Base-by-base conservation (phyloP, 2,113 vertebrate species). In the Trichomycterus rosablanca region DNA sequence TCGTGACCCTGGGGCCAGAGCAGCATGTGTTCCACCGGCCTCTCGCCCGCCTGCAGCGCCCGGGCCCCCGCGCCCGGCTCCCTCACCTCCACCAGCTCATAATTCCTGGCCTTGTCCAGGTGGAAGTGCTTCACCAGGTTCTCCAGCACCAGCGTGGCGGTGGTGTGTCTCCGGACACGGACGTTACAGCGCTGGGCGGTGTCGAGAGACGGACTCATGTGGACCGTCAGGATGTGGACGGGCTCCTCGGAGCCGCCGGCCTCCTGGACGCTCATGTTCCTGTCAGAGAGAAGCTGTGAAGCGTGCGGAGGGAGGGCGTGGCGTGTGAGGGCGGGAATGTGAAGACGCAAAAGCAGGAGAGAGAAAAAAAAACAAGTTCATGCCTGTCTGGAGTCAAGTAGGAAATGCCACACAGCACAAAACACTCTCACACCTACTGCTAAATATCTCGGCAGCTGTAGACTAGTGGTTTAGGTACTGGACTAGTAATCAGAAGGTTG, bases 1-100 rank as follows among this genome's bases (percentile, higher is more conserved):
- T 85, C 88, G 63, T 90, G 92, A 0, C 85, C 85, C 4, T 86
- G 81, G 0, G 95, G 95, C 95, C 95, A 98, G 1, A 89, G 85
- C 42, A 91, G 73, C 26, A 94, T 85, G 3, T 89, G 81, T 52
- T 92, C 86, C 16, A 93, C 86, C 0, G 88, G 91, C 0, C 72
- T 72, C 10, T 97, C 92, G 0, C 67, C 80, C 0, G 75, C 71
- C 0, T 90, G 81, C n/a, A 98, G 83, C 1, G 77, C 77, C 81
- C 80, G 89, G 74, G 92, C 88, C 68, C 89, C 87, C 1, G 80
- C 85, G 0, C 84, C 83, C 0, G 67, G 76, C 60, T 91, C 79
- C 63, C 88, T 89, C 30, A 97, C 92, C 74, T 98, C 94, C 74
- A 90, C 84, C 0, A 97, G 83, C 49, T 83, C 80, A 0, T 95